Base-by-base conservation (phyloP, 2,113 vertebrate species). In the Rhabdornis inornatus region DNA sequence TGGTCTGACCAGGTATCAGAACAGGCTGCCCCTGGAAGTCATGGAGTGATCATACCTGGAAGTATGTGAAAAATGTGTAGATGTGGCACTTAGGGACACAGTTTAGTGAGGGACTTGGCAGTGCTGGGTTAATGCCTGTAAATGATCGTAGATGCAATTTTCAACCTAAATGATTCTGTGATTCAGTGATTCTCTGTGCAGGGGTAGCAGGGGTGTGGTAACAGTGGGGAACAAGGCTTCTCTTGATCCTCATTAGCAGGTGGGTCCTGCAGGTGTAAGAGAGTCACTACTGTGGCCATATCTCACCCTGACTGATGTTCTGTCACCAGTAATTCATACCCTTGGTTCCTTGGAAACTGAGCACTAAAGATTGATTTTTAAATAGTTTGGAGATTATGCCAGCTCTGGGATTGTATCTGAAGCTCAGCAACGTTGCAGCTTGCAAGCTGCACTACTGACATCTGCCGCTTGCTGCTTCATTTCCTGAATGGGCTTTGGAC, bases 371-470 rank as follows among this genome's bases (percentile, higher is more conserved):
- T 71, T 25, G 31, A 33, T 52, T 94, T 83, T 90, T 55, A 82
- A 82, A 28, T 75, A 82, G 56, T 63, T 31, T 75, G 30, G 56
- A 56, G 47, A 70, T 78, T 42, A 35, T 55, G 39, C 60, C 74
- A 84, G 22, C 31, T 78, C 64, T 81, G 72, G 81, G 69, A 47
- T 63, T 78, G 25, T 18, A 35, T 82, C 52, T 22, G 77, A 75
- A 52, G 19, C 21, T 75, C 16, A 1, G 35, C 28, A 59, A 6
- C 0, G 0, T 18, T 76, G 61, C 78, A 76, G 57, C 15, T 71
- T 85, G 44, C 30, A 68, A 79, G 22, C 79, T 71, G 13, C 89
- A 47, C 61, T 85, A 4, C 70, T 64, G 82, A 90, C 74, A 85
- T 88, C 79, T 93, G 82, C 78, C 4, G 0, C 83, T 89, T 66